phyloP scores from a whole-genome alignment of 2,888 invertebrate genomes.

The Clepsis dumicolana region DNA sequence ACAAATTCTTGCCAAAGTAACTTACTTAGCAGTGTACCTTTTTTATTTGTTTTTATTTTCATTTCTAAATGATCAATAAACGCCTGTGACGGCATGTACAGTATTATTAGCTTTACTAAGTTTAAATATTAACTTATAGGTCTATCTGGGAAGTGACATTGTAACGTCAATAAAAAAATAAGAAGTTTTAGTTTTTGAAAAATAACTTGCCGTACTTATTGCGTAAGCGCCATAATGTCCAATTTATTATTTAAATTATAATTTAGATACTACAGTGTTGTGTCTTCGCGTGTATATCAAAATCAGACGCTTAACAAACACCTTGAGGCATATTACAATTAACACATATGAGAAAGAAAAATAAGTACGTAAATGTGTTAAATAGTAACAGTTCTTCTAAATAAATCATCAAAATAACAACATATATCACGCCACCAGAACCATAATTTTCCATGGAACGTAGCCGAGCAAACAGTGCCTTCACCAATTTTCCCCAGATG shows the following conservation, averaged over 20 bases:
- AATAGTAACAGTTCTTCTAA: not conserved
- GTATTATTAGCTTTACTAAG: conserved; percentile 85
- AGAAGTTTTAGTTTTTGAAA: not conserved
- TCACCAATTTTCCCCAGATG: conserved; percentile 23
- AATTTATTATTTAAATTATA: too few relatives aligned
- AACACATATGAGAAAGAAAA: too few relatives aligned
- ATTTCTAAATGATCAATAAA: conserved; percentile 46
- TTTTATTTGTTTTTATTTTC: conserved; percentile 28
- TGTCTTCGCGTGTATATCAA: too few relatives aligned
- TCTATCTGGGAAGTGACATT: conserved; percentile 2
- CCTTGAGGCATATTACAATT: too few relatives aligned
- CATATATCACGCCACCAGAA: conserved; percentile 11
- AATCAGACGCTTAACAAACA: too few relatives aligned
- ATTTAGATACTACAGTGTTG: too few relatives aligned
- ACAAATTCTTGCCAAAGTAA: conserved; percentile 77
- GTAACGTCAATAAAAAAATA: conserved; percentile 18
- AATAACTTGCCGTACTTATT: not conserved
- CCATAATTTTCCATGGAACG: conserved; percentile 25
- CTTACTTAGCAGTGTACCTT: conserved; percentile 47
- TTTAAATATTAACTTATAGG: conserved; percentile 53
- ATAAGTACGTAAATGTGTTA: not conserved
- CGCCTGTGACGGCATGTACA: conserved; percentile 80
- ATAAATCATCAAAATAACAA: conserved; percentile 7
- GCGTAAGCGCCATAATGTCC: too few relatives aligned
- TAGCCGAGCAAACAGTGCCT: conserved; percentile 21